Evolutionary conservation across 1,140 invertebrate genomes (phyloP).

Genomic region (Formica exsecta): DNA sequence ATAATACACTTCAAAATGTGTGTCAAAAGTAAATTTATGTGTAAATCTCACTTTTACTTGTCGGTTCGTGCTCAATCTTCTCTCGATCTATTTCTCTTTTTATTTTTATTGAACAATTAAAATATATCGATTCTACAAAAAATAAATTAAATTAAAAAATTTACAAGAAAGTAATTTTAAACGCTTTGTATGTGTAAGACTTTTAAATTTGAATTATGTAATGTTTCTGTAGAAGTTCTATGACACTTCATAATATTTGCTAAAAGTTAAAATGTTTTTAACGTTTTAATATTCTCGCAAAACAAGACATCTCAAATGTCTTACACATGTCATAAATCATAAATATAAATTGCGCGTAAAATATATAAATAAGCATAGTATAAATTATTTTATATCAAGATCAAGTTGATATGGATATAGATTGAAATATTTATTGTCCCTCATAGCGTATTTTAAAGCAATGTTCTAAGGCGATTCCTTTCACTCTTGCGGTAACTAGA

Average conservation of each 20-base stretch:
- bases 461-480: constrained; percentile 8
- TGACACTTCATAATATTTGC: too few species aligned
- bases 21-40: constrained; percentile 13
- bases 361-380: too few species aligned
- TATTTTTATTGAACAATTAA: constrained; percentile 4
- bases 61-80: background rate
- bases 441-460: background rate
- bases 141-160: background rate
- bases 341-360: background rate
- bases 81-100: background rate
- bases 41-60: constrained; percentile 35
- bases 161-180: background rate
- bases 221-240: too few species aligned
- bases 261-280: constrained; percentile 4
- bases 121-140: constrained; percentile 32
- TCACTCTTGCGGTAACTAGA: constrained; percentile 19
- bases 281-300: background rate
- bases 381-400: constrained; percentile 12
- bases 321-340: background rate
- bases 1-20: background rate
- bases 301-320: background rate
- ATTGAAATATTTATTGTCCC: background rate
- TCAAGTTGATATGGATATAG: background rate
- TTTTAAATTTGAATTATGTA: too few species aligned
- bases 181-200: too few species aligned